These are phyloP conservation scores for Drosophila parvula DNA, from an alignment of 1,140 invertebrate species.

Conservation along the genomic window DNA sequence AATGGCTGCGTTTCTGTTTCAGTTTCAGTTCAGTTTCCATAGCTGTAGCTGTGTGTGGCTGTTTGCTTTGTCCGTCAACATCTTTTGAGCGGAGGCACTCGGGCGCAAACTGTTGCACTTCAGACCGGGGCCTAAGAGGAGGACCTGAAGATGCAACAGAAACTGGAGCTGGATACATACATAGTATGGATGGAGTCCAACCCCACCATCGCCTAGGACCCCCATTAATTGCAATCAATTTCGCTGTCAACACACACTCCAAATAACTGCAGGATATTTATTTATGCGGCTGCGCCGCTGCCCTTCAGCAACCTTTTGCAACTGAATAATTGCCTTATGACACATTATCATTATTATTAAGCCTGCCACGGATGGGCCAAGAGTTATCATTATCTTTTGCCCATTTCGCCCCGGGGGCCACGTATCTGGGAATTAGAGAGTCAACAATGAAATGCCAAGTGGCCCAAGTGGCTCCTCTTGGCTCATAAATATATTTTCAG, in stretches of 20 bases:
- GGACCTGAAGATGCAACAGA: background rate
- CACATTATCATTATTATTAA: constrained; percentile 82
- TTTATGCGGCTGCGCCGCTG: constrained; percentile 55
- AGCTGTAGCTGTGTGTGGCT: constrained; percentile 20
- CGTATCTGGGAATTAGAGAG: constrained; percentile 56
- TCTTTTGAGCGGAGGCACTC: constrained; percentile 67
- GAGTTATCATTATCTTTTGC: constrained; percentile 49
- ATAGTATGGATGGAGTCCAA: constrained; percentile 2
- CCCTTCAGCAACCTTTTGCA: constrained; percentile 65
- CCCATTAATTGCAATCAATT: constrained; percentile 82
- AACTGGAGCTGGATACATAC: background rate
- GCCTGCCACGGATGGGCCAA: constrained; percentile 29
- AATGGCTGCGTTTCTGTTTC: constrained; percentile 10
- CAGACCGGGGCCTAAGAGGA: constrained; percentile 28
- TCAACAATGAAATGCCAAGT: constrained; percentile 47
- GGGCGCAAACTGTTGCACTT: constrained; percentile 66
- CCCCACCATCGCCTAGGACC: constrained; percentile 4
- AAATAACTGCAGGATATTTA: constrained; percentile 81
- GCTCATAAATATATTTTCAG: constrained; percentile 71
- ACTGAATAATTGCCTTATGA: constrained; percentile 83
- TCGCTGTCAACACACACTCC: constrained; percentile 80
- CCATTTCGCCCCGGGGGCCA: constrained; percentile 43
- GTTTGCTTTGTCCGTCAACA: constrained; percentile 72
- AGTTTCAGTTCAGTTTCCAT: constrained; percentile 12
- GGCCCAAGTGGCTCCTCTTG: constrained; percentile 14